These are phyloP conservation scores for Thereva nobilitata DNA, from an alignment of 2,888 invertebrate species.

Conservation along the genomic window DNA sequence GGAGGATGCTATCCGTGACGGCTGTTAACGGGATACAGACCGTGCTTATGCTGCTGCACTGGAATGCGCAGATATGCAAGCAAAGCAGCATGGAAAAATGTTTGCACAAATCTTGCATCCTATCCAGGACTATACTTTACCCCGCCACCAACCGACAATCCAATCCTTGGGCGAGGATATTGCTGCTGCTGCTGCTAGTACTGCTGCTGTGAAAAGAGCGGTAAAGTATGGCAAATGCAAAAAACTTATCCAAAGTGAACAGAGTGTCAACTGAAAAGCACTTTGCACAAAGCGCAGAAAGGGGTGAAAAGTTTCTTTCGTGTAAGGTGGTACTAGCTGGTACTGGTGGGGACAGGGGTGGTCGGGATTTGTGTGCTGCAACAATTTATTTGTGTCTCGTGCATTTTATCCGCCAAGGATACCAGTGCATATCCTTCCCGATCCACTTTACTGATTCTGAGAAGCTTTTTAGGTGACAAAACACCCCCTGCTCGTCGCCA, in stretches of 20 bases:
- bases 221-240: constrained; percentile 7
- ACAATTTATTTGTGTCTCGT: constrained; percentile 34
- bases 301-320: too few species aligned
- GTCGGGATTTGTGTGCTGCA: constrained; percentile 20
- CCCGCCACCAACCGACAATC: too few species aligned
- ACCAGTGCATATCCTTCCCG: constrained; percentile 28
- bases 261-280: constrained; percentile 29
- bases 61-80: constrained; percentile 13
- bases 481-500: neutral
- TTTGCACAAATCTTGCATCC: neutral
- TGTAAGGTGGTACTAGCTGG: too few species aligned
- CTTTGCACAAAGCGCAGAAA: constrained; percentile 11
- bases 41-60: too few species aligned
- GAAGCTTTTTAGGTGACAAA: constrained; percentile 19
- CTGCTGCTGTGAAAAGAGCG: too few species aligned
- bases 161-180: too few species aligned
- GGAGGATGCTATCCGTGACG: constrained; percentile 41
- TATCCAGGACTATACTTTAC: too few species aligned
- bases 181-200: too few species aligned
- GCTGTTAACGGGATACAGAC: constrained; percentile 29
- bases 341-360: neutral
- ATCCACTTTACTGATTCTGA: constrained; percentile 18
- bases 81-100: constrained; percentile 6
- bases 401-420: constrained; percentile 28
- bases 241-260: constrained; percentile 27